Conservation (phyloP, 1,140 invertebrate genomes). For the Acromyrmex heyeri region DNA sequence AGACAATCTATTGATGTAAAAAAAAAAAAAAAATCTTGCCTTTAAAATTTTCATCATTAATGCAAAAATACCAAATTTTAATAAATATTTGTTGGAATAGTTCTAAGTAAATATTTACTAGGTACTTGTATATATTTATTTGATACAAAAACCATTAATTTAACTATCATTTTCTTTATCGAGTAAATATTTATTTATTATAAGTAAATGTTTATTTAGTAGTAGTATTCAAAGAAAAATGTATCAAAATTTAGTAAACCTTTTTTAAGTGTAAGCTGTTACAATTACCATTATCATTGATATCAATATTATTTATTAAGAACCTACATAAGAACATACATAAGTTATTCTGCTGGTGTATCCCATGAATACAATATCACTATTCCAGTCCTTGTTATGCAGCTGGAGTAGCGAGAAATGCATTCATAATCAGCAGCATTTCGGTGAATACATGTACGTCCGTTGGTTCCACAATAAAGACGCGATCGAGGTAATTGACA, state of each 20-base stretch:
- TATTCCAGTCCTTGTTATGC: neutral
- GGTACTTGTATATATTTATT: no score
- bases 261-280: neutral
- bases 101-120: no score
- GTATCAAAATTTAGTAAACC: no score
- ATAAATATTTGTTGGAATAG: no score
- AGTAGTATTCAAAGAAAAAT: no score
- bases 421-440: conserved; percentile 19
- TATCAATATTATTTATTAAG: conserved; percentile 32
- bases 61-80: no score
- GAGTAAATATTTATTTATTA: no score
- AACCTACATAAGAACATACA: neutral
- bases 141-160: no score
- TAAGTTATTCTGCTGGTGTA: neutral
- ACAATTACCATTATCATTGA: neutral
- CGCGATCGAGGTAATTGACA: conserved; percentile 31
- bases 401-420: conserved; percentile 18
- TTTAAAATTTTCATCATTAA: neutral
- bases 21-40: neutral
- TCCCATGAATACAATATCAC: conserved; percentile 22
- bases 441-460: neutral
- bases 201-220: no score
- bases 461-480: neutral
- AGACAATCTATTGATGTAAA: neutral
- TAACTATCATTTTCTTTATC: no score